Base-by-base conservation (phyloP, 2,797 vertebrate species). In the Etheostoma nigrum region DNA sequence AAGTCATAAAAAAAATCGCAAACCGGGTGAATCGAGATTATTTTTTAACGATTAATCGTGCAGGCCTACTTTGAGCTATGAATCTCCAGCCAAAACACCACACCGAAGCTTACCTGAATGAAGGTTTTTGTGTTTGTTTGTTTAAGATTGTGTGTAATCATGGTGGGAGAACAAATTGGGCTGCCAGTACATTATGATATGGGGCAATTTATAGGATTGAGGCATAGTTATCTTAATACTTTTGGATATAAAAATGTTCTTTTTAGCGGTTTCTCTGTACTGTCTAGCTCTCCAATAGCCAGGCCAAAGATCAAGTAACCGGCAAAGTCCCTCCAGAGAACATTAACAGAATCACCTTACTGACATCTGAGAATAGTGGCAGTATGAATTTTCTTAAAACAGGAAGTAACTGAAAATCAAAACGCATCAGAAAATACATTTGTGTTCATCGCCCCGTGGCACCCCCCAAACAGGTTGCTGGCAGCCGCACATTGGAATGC, bases 401-500 rank as follows among this genome's bases (percentile, higher is more conserved):
- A 14, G 19, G 27, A 74, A 75, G 51, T 70, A 33, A 67, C 44
- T 70, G 55, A 74, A 79, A 80, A 82, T 70, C 44, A 59, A 76
- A 78, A 72, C 19, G 4, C 18, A 62, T 44, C 36, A 40, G 53
- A 81, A 82, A 80, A 72, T 42, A 42, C 21, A 48, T 73, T 47
- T 57, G 47, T 74, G 33, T 72, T 75, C 40, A 13, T 44, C 5
- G 33, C 70, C 51, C 54, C 9, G 42, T 68, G 59, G 51, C 79
- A 6, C 62, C 63, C 36, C 23, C 75, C 83, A 79, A 79, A 82
- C 86, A 85, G 70, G 81, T 91, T 79, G 66, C 81, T 66, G 53
- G 74, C 76, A 79, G 77, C 27, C 21, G 63, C 74, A 66, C 90
- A 88, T 93, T 91, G 91, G 71, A 89, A 94, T 90, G 91, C 91